A percentile compares a stretch with the other conserved stretches of the same genome.
Conservation (phyloP, 2,797 vertebrate species). For the Sebastes alutus region DNA sequence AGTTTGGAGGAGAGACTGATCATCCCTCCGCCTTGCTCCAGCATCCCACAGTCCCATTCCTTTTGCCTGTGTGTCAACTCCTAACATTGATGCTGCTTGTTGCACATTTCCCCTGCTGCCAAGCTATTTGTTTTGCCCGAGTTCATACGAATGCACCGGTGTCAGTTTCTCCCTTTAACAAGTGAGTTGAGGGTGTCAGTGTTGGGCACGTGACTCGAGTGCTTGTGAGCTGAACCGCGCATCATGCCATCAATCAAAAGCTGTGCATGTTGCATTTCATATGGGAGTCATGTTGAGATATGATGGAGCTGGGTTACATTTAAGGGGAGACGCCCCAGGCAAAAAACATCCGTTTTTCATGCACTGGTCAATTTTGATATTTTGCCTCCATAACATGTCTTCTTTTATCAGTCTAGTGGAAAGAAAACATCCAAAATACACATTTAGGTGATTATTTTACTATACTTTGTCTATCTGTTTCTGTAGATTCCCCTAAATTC, state of each 20-base stretch:
- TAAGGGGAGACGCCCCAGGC: no score
- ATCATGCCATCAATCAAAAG: conserved; percentile 4
- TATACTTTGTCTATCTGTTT: neutral
- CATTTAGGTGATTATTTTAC: no score
- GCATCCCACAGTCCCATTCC: conserved; percentile 24
- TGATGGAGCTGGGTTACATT: neutral
- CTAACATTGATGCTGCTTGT: conserved; percentile 51
- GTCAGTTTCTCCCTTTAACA: conserved; percentile 16
- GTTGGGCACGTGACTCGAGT: neutral
- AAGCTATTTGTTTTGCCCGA: conserved; percentile 49
- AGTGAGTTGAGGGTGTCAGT: neutral
- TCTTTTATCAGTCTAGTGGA: no score
- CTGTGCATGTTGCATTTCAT: neutral
- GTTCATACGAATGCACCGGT: conserved; percentile 19
- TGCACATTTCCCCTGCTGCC: conserved; percentile 44
- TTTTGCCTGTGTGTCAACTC: conserved; percentile 24
- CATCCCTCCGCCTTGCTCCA: neutral
- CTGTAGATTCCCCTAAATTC: neutral
- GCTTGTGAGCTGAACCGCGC: neutral
- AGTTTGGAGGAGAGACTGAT: neutral
- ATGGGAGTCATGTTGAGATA: neutral
- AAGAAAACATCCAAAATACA: no score
- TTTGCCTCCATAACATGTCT: neutral
- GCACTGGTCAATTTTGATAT: neutral
- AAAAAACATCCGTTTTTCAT: neutral